Evolutionary conservation across 2,888 invertebrate species (phyloP).

Genomic region (Mycalesis mineus): DNA sequence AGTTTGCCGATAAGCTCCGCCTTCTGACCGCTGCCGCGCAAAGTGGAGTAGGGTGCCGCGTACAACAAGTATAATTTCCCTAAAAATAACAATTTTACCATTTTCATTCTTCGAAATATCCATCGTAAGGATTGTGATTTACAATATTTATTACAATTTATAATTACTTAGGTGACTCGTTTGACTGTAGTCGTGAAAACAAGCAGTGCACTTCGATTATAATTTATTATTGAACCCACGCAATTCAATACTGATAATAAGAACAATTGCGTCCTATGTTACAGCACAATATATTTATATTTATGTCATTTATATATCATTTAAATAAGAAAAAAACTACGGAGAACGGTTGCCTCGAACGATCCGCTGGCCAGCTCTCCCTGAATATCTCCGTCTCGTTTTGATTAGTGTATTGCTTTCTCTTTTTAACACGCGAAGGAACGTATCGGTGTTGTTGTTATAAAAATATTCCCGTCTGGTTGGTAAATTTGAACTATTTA

Average conservation of each 20-base stretch:
- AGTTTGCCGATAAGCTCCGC: constrained; percentile 79
- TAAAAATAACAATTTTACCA: background rate
- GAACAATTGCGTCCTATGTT: background rate
- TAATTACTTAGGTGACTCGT: background rate
- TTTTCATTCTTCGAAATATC: background rate
- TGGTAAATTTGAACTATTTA: constrained; percentile 10
- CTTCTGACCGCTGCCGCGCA: constrained; percentile 79
- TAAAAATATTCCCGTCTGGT: constrained; percentile 27
- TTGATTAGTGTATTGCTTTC: constrained; percentile 39
- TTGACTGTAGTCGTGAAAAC: background rate
- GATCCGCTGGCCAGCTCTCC: constrained; percentile 72
- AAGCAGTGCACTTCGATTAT: background rate
- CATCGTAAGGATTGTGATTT: too few relatives aligned
- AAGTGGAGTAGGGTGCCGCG: constrained; percentile 71
- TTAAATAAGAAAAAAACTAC: background rate
- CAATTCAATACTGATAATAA: background rate
- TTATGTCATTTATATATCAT: background rate
- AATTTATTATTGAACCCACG: background rate
- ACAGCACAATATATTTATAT: background rate
- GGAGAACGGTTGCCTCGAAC: constrained; percentile 21
- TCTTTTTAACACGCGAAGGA: constrained; percentile 41
- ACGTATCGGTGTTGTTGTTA: constrained; percentile 47
- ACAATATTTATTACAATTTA: background rate
- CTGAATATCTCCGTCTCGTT: constrained; percentile 48
- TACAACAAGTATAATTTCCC: constrained; percentile 21